phyloP scores from a whole-genome alignment of 1,140 invertebrate species.

The Adelges cooleyi region DNA sequence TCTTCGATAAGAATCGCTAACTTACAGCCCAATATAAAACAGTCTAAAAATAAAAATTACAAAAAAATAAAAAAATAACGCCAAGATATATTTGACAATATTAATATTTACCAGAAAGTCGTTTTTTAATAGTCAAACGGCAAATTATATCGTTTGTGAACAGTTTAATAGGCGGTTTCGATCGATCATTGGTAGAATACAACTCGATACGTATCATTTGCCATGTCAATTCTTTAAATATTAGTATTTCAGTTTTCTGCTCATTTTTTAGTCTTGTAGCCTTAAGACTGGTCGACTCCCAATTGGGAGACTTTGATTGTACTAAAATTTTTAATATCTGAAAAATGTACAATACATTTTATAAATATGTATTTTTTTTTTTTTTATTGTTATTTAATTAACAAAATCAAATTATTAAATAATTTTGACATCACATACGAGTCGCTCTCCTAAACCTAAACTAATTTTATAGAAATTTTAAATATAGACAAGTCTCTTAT shows the following conservation, averaged over 20 bases:
- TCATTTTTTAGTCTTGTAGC: constrained; percentile 83
- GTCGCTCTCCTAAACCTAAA: no score
- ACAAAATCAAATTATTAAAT: no score
- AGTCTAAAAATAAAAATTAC: constrained; percentile 64
- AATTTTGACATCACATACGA: no score
- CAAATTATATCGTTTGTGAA: constrained; percentile 91
- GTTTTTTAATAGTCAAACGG: constrained; percentile 93
- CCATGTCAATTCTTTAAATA: constrained; percentile 98
- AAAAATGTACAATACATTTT: constrained; percentile 33
- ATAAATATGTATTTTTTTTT: no score
- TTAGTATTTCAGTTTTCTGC: constrained; percentile 73
- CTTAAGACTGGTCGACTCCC: constrained; percentile 69
- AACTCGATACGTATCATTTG: constrained; percentile 91
- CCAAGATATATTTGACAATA: not conserved
- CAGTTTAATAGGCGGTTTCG: constrained; percentile 77
- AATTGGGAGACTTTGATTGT: constrained; percentile 84
- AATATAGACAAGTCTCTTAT: no score
- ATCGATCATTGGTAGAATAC: constrained; percentile 63
- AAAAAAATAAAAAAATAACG: not conserved
- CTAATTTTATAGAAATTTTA: no score
- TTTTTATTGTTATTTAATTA: no score
- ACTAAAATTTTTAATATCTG: constrained; percentile 84
- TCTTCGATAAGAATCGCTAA: constrained; percentile 90
- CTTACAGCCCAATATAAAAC: constrained; percentile 80
- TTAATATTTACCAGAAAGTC: constrained; percentile 55